phyloP scores from a whole-genome alignment of 1,140 invertebrate species.

The Maniola jurtina region DNA sequence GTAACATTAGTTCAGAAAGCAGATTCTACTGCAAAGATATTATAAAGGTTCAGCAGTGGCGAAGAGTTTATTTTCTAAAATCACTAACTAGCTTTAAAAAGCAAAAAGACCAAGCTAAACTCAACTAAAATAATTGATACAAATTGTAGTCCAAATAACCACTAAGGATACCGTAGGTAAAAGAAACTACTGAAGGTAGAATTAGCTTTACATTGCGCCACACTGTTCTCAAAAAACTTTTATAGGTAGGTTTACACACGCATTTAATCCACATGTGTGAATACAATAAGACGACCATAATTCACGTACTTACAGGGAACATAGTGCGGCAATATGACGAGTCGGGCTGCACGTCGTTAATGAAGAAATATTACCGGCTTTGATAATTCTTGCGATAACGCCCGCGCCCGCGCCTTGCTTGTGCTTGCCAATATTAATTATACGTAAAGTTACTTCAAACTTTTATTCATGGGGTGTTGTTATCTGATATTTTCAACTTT shows the following conservation, averaged over 20 bases:
- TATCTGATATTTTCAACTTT: slow-evolving; percentile 43
- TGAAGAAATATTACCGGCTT: slow-evolving; percentile 74
- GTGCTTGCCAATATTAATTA: slow-evolving; percentile 59
- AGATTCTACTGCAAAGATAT: no score
- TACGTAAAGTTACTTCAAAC: slow-evolving; percentile 40
- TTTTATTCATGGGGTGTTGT: slow-evolving; percentile 34
- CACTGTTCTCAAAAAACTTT: neutral
- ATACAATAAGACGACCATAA: slow-evolving; percentile 41
- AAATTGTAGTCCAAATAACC: no score
- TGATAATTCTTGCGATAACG: slow-evolving; percentile 66
- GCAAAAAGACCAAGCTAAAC: no score
- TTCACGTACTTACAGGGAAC: slow-evolving; percentile 38
- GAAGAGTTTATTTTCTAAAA: no score
- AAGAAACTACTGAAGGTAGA: no score
- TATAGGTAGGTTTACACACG: neutral
- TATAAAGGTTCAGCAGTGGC: no score
- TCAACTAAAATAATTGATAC: no score
- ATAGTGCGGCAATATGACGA: slow-evolving; percentile 42
- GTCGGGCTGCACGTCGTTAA: slow-evolving; percentile 61
- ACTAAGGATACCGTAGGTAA: no score
- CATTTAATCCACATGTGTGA: slow-evolving; percentile 29
- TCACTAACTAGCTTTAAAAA: no score
- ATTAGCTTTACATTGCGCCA: neutral
- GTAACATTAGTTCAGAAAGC: no score
- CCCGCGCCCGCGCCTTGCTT: slow-evolving; percentile 40